Percentiles rank a stretch among this genome's conserved stretches.
phyloP scores from a whole-genome alignment of 92 coral and sea anemone species.

The Heliopora coerulea region DNA sequence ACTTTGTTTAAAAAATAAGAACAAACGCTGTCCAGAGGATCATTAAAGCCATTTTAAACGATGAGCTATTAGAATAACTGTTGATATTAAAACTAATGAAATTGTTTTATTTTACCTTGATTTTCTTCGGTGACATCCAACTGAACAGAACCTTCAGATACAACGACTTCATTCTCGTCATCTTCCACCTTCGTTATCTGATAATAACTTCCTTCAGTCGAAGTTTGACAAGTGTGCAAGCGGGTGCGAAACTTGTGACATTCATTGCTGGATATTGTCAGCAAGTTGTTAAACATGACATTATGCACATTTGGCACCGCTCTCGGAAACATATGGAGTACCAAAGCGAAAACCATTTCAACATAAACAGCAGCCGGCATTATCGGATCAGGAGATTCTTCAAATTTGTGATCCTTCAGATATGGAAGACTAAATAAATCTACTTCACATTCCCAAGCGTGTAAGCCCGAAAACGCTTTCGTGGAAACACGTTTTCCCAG shows the following conservation, averaged over 20 bases:
- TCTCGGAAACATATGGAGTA: background rate
- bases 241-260: background rate
- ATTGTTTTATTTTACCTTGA: background rate
- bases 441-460: slow-evolving; percentile 62
- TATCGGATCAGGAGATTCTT: slow-evolving; percentile 38
- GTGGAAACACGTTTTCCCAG: slow-evolving; percentile 43
- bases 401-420: slow-evolving; percentile 53
- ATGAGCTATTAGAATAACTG: no score
- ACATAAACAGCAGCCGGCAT: no score
- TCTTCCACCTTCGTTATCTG: slow-evolving; percentile 22
- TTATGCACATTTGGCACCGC: slow-evolving; percentile 41
- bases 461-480: slow-evolving; percentile 52
- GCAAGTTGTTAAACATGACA: slow-evolving; percentile 20
- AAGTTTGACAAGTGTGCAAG: background rate
- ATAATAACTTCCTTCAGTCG: background rate
- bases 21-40: no score
- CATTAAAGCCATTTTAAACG: no score
- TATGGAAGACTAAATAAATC: slow-evolving; percentile 53
- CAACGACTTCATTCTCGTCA: background rate
- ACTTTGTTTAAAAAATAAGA: no score
- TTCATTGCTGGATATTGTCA: no score
- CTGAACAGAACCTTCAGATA: slow-evolving; percentile 21
- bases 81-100: no score
- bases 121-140: slow-evolving; percentile 1
- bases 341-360: no score